Percentiles rank a stretch among this genome's conserved stretches.
Evolutionary conservation across 1,140 invertebrate genomes (phyloP).

Genomic region (Idris sp.): DNA sequence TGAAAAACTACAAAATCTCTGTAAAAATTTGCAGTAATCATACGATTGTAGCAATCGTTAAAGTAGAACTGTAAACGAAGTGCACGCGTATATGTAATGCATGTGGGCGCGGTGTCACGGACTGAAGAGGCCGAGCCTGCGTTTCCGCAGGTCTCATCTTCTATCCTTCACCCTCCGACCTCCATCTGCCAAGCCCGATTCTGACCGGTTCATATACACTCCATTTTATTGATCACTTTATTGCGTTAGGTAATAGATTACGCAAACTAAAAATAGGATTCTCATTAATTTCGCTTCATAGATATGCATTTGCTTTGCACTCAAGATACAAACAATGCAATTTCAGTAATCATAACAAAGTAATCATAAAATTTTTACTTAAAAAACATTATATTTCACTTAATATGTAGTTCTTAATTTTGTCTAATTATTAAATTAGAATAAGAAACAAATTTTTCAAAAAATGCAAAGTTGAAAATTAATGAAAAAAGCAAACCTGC

Average conservation of each 20-base stretch:
- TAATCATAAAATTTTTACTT: too few relatives aligned
- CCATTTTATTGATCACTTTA: constrained; percentile 46
- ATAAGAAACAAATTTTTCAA: too few relatives aligned
- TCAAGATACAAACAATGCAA: neutral
- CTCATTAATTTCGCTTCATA: constrained; percentile 25
- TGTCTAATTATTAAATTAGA: too few relatives aligned
- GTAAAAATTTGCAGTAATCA: neutral
- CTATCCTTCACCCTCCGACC: constrained; percentile 62
- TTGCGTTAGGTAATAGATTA: constrained; percentile 57
- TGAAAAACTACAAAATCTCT: too few relatives aligned
- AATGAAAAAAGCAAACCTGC: too few relatives aligned
- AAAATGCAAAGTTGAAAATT: too few relatives aligned
- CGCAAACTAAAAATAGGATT: constrained; percentile 49
- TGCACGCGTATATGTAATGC: constrained; percentile 52
- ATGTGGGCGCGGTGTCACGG: constrained; percentile 73
- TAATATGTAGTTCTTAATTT: too few relatives aligned
- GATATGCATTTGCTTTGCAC: neutral
- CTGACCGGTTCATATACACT: constrained; percentile 51
- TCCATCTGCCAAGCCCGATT: constrained; percentile 65
- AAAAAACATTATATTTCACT: too few relatives aligned
- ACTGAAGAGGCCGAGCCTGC: constrained; percentile 71
- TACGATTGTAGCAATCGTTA: constrained; percentile 37
- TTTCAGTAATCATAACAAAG: too few relatives aligned
- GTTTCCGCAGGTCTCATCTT: constrained; percentile 70
- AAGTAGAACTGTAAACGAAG: constrained; percentile 42